Evolutionary conservation across 2,888 invertebrate species (phyloP).

Genomic region (Agrilus cyanescens): DNA sequence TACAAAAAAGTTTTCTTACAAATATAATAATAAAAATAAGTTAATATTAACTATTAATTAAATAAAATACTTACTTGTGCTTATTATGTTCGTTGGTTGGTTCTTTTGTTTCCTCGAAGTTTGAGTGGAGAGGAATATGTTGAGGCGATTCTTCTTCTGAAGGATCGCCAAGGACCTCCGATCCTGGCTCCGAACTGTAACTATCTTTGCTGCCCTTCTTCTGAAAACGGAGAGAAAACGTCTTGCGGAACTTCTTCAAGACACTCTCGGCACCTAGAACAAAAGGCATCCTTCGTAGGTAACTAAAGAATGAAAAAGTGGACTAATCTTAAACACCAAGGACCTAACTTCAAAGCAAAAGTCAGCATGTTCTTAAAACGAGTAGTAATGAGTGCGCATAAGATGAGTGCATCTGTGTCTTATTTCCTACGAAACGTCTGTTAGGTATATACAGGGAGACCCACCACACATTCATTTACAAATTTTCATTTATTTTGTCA

Average conservation of each 20-base stretch:
- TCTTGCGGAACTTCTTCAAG: slow-evolving; percentile 58
- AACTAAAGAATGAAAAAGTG: background rate
- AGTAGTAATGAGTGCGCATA: no score
- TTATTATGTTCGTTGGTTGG: slow-evolving; percentile 28
- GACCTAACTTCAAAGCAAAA: no score
- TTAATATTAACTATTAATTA: no score
- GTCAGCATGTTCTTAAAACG: no score
- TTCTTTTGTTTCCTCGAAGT: slow-evolving; percentile 20
- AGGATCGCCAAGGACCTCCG: slow-evolving; percentile 27
- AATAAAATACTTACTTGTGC: slow-evolving; percentile 25
- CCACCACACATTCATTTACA: no score
- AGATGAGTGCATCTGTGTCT: no score
- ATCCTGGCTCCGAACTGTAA: slow-evolving; percentile 30
- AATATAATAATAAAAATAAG: no score
- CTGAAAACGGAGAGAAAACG: slow-evolving; percentile 50
- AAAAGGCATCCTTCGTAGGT: slow-evolving; percentile 21
- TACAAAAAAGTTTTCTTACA: no score
- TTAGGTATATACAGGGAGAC: no score
- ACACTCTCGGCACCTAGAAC: slow-evolving; percentile 39
- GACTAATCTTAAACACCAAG: no score
- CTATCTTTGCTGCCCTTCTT: slow-evolving; percentile 41
- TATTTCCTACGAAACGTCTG: no score
- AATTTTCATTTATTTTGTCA: no score
- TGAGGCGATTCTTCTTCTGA: slow-evolving; percentile 32
- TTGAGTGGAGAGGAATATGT: slow-evolving; percentile 21